phyloP scores from a whole-genome alignment of 1,140 invertebrate genomes.

The Trichonephila inaurata region DNA sequence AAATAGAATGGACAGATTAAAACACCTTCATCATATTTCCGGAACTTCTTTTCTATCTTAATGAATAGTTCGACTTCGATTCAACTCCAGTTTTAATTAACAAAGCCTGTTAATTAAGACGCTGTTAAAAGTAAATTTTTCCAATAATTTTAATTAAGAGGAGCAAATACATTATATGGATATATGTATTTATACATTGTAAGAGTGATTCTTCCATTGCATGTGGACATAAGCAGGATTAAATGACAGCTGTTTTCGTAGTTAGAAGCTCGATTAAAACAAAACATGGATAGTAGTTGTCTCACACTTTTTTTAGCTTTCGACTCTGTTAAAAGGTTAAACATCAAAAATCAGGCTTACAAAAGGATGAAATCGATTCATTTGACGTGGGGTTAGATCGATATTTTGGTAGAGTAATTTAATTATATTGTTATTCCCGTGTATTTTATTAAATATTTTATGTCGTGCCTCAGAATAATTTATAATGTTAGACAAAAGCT shows the following conservation, averaged over 20 bases:
- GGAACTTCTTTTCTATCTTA: constrained; percentile 15
- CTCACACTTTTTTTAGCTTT: background rate
- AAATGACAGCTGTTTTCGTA: background rate
- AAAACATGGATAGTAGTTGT: background rate
- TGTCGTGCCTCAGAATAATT: no score
- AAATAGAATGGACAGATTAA: constrained; percentile 36
- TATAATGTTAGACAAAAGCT: no score
- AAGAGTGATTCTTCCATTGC: background rate
- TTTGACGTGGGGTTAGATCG: background rate
- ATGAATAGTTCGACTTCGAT: constrained; percentile 34
- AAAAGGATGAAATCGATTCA: background rate
- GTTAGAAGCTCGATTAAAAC: background rate
- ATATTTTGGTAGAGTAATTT: background rate
- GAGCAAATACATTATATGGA: background rate
- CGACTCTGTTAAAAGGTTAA: background rate
- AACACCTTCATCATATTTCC: constrained; percentile 15
- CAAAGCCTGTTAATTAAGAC: constrained; percentile 34
- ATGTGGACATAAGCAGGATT: background rate
- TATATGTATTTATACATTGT: background rate
- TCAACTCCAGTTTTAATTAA: constrained; percentile 40
- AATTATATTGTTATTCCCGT: no score
- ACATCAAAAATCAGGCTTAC: background rate
- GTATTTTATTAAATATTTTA: no score
- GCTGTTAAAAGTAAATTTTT: constrained; percentile 31
- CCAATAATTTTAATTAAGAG: constrained; percentile 51